Percentiles rank a stretch among this genome's conserved stretches.
phyloP scores from a whole-genome alignment of 2,888 invertebrate genomes.

The Drosophila nigritarsus region DNA sequence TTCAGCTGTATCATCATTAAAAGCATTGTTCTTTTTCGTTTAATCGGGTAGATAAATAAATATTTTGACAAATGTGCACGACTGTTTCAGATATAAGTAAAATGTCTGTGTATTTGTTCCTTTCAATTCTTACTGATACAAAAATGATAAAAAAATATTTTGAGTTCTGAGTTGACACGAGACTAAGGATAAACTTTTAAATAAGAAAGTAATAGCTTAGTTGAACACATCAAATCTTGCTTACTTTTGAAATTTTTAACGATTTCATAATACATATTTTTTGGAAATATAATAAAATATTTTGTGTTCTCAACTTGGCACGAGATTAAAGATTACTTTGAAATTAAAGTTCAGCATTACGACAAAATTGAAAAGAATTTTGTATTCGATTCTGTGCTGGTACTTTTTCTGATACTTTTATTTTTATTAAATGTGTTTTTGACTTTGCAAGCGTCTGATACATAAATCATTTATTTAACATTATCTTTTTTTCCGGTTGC shows the following conservation, averaged over 20 bases:
- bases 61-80: slow-evolving; percentile 15
- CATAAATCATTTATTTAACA: background rate
- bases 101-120: background rate
- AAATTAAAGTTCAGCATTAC: background rate
- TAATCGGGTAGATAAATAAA: slow-evolving; percentile 4
- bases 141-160: no score
- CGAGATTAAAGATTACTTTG: background rate
- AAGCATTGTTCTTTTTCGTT: background rate
- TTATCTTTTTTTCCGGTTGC: background rate
- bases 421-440: background rate
- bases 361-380: no score
- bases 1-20: slow-evolving; percentile 20
- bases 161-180: background rate
- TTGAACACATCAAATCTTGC: background rate
- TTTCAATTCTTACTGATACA: background rate
- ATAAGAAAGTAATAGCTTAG: background rate
- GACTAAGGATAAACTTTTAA: background rate
- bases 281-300: background rate
- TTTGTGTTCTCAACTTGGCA: background rate
- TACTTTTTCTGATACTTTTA: background rate
- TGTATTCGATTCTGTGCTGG: background rate
- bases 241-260: no score
- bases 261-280: background rate
- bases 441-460: background rate
- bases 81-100: background rate